A percentile compares a stretch with the other conserved stretches of the same genome.
These are phyloP conservation scores for Aphaenogaster rudis DNA, from an alignment of 1,140 invertebrate species.

Conservation along the genomic window DNA sequence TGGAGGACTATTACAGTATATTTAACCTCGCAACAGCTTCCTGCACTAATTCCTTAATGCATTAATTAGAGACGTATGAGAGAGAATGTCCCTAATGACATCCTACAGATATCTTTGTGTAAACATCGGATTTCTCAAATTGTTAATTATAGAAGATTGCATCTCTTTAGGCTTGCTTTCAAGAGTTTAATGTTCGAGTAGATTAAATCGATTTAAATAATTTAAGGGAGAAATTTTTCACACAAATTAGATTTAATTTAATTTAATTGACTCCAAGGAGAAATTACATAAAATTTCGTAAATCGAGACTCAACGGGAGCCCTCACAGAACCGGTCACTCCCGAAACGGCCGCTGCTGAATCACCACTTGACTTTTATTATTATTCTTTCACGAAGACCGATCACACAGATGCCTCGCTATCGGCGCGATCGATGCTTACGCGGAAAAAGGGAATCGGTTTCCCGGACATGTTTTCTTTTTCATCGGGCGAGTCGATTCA, in stretches of 20 bases:
- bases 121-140: neutral
- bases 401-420: constrained; percentile 12
- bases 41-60: neutral
- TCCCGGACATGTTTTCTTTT: constrained; percentile 38
- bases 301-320: neutral
- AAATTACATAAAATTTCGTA: neutral
- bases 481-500: constrained; percentile 30
- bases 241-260: neutral
- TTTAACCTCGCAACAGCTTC: constrained; percentile 4
- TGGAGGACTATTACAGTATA: constrained; percentile 22
- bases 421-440: constrained; percentile 29
- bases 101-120: constrained; percentile 12
- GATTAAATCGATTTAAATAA: neutral
- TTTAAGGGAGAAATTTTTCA: neutral
- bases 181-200: neutral
- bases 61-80: constrained; percentile 31
- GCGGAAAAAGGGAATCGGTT: constrained; percentile 27
- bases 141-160: neutral
- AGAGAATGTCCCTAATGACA: neutral
- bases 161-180: neutral
- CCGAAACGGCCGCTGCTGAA: neutral
- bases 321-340: neutral
- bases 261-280: constrained; percentile 1
- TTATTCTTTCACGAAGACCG: constrained; percentile 14
- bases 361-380: constrained; percentile 19